A percentile compares a stretch with the other conserved stretches of the same genome.
Evolutionary conservation across 2,888 invertebrate genomes (phyloP).

Genomic region (Gryllus longicercus): DNA sequence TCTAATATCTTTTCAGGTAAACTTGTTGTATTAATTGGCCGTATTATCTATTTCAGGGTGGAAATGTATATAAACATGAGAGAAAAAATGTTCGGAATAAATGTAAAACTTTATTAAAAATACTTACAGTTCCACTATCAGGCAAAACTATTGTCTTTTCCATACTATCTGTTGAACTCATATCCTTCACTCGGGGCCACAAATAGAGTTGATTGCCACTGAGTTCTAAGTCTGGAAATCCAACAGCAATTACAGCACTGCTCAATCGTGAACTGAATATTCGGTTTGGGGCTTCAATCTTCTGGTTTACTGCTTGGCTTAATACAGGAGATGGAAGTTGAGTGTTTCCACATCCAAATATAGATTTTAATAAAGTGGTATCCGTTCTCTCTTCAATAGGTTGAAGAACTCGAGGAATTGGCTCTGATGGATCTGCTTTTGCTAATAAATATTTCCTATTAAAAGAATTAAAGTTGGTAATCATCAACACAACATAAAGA

Average conservation of each 20-base stretch:
- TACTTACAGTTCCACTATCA: constrained; percentile 42
- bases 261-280: constrained; percentile 46
- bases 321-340: constrained; percentile 42
- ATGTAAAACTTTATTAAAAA: neutral
- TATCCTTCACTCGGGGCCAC: constrained; percentile 44
- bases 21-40: constrained; percentile 40
- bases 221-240: constrained; percentile 51
- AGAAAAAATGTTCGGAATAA: neutral
- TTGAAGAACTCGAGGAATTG: constrained; percentile 45
- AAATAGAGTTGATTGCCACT: constrained; percentile 45
- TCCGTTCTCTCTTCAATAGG: constrained; percentile 39
- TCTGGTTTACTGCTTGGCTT: constrained; percentile 46
- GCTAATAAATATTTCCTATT: constrained; percentile 38
- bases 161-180: constrained; percentile 30
- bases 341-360: constrained; percentile 29
- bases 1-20: constrained; percentile 38
- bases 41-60: constrained; percentile 38
- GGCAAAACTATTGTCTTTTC: constrained; percentile 41
- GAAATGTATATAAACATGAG: constrained; percentile 21
- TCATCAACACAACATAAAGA: too few relatives aligned
- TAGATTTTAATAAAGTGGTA: constrained; percentile 25
- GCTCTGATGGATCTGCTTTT: constrained; percentile 37
- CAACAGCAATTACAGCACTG: constrained; percentile 49
- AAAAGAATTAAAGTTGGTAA: constrained; percentile 6
- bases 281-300: constrained; percentile 50